phyloP scores from a whole-genome alignment of 2,113 vertebrate species.

The Kryptolebias marmoratus region DNA sequence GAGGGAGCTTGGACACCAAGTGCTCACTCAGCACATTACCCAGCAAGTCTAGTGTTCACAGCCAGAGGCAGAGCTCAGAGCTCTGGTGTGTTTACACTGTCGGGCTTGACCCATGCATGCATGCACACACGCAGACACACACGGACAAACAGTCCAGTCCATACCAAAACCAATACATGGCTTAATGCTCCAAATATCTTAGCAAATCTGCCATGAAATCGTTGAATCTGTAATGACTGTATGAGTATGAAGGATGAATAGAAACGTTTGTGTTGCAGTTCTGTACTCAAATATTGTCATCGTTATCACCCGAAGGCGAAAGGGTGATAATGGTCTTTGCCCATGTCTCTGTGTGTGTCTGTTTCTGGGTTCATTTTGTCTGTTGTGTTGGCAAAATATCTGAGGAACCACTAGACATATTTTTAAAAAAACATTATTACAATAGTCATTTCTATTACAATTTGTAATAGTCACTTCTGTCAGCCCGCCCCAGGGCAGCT shows the following conservation, averaged over 20 bases:
- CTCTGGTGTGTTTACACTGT: constrained; percentile 67
- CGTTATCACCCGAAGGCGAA: background rate
- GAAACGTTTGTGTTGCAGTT: background rate
- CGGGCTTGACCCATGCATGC: constrained; percentile 31
- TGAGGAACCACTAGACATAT: too few relatives aligned
- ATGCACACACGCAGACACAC: constrained; percentile 34
- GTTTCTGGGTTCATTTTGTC: too few relatives aligned
- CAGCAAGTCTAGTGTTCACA: constrained; percentile 69
- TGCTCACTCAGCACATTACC: constrained; percentile 77
- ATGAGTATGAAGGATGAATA: background rate
- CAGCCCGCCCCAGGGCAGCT: too few relatives aligned
- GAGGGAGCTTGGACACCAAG: constrained; percentile 67
- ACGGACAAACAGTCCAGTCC: constrained; percentile 20
- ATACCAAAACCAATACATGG: constrained; percentile 7
- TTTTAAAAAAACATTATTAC: background rate
- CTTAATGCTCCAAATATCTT: constrained; percentile 22
- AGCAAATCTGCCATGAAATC: background rate
- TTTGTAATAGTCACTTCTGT: too few relatives aligned
- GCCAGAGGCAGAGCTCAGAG: constrained; percentile 62
- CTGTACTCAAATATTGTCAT: background rate
- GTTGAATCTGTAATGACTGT: background rate
- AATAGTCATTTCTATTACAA: background rate
- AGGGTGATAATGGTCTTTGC: too few relatives aligned
- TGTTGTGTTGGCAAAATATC: too few relatives aligned
- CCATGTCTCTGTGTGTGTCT: too few relatives aligned